Evolutionary conservation across 2,797 vertebrate species (phyloP), one percentile per base, ranked within the genome.

Genomic region (Varecia variegata): DNA sequence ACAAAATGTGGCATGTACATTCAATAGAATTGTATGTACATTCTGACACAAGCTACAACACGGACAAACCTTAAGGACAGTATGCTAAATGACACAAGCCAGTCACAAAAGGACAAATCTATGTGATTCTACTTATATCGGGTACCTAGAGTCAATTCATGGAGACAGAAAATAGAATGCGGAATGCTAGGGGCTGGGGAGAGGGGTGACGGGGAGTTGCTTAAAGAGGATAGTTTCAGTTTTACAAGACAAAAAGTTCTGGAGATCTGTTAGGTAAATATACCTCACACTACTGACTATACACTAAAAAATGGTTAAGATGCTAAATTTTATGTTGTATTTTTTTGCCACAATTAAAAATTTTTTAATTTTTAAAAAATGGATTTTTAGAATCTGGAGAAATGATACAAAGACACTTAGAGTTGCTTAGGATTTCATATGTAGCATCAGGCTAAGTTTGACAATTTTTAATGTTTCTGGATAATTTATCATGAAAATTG

Each of bases 401-500:
- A 23, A 65, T 54, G 30, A 17, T 30, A 32, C n/a, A 47, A 56
- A 80, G 79, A 40, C 32, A 65, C 11, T 23, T 52, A 67, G 15
- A 5, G 35, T 45, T 74, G 32, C 38, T 82, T 54, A 52, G 5
- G 38, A 32, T 62, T 80, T 88, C 43, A 65, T 18, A n/a, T n/a
- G 35, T 90, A 88, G 25, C 77, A 47, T 60, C 77, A 93, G 81
- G 47, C 45, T 56, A 56, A 83, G 17, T 92, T 87, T 73, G 56
- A 88, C 0, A 10, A 68, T 52, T 80, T 84, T 77, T 56, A 47
- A 65, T 40, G 17, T 73, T 95, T 74, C 93, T 85, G 68, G 45
- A 67, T 68, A 88, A 52, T 76, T 62, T 70, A 43, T 88, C 68
- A 76, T 56, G 43, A 93, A 89, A 94, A 88, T 60, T 71, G n/a